Evolutionary conservation across 2,113 vertebrate species (phyloP).

Genomic region (Equus quagga): DNA sequence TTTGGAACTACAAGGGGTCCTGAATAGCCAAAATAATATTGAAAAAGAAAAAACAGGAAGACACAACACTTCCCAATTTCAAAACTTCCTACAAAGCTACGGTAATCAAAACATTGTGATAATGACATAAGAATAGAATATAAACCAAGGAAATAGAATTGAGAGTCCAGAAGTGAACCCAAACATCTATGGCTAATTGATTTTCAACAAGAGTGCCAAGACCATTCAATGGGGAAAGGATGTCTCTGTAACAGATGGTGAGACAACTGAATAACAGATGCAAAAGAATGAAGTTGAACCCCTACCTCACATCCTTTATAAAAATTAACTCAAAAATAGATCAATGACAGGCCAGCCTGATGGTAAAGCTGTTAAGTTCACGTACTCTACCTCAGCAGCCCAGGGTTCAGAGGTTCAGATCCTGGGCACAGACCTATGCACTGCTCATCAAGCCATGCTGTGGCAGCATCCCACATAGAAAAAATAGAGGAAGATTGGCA

Average conservation of each 20-base stretch:
- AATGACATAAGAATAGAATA: neutral
- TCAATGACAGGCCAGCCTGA: neutral
- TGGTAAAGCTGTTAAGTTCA: neutral
- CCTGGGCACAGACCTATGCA: no score
- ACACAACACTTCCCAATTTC: neutral
- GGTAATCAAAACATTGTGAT: neutral
- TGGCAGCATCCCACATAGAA: no score
- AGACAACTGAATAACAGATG: neutral
- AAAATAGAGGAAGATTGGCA: no score
- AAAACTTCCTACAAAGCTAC: neutral
- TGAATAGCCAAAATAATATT: neutral
- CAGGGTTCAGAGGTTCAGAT: no score
- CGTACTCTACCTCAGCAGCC: no score
- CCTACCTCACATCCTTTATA: neutral
- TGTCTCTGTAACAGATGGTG: neutral
- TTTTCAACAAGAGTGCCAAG: neutral
- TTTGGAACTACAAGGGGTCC: neutral
- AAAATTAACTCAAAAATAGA: neutral
- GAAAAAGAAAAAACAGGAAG: neutral
- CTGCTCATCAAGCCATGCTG: no score
- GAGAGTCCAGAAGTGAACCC: neutral
- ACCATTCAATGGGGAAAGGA: neutral
- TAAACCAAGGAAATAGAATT: neutral
- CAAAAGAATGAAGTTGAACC: neutral
- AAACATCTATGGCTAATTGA: neutral